Conservation (phyloP, 35 echinoderm and acorn worm species). For the Ptychodera flava region DNA sequence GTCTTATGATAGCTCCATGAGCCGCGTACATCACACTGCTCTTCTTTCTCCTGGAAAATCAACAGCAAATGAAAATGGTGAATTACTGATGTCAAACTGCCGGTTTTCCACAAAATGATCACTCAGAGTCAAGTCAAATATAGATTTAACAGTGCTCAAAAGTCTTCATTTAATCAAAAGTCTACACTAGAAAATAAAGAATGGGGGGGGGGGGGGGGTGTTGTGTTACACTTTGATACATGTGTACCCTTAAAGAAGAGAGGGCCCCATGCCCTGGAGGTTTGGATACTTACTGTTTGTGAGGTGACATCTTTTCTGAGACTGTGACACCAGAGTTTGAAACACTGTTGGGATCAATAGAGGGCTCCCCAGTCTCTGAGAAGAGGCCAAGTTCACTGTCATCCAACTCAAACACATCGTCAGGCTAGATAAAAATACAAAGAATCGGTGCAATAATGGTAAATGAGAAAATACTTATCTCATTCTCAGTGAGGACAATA, state of each 20-base stretch:
- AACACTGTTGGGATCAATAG: slow-evolving; percentile 23
- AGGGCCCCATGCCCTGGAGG: too few relatives aligned
- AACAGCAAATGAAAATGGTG: too few relatives aligned
- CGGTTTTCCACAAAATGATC: neutral
- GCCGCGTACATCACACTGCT: slow-evolving; percentile 73
- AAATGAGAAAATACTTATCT: slow-evolving; percentile 2
- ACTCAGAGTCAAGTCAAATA: neutral
- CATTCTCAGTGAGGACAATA: too few relatives aligned
- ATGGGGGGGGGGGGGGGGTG: neutral
- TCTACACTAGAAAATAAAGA: neutral
- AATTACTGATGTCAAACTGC: neutral
- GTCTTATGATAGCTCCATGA: slow-evolving; percentile 85
- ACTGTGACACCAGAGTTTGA: slow-evolving; percentile 21
- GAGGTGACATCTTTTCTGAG: slow-evolving; percentile 16
- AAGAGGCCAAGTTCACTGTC: slow-evolving; percentile 26
- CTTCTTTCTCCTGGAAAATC: slow-evolving; percentile 29
- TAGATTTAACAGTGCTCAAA: neutral
- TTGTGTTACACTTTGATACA: neutral
- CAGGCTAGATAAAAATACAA: slow-evolving; percentile 32
- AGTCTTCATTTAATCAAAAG: neutral
- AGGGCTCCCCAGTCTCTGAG: slow-evolving; percentile 4
- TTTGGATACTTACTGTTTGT: slow-evolving; percentile 28
- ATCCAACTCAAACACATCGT: slow-evolving; percentile 58
- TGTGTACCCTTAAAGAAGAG: too few relatives aligned
- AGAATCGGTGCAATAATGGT: neutral